Percentiles rank a stretch among this genome's conserved stretches.
These are phyloP conservation scores for Nysson spinosus DNA, from an alignment of 2,888 invertebrate genomes.

Conservation along the genomic window DNA sequence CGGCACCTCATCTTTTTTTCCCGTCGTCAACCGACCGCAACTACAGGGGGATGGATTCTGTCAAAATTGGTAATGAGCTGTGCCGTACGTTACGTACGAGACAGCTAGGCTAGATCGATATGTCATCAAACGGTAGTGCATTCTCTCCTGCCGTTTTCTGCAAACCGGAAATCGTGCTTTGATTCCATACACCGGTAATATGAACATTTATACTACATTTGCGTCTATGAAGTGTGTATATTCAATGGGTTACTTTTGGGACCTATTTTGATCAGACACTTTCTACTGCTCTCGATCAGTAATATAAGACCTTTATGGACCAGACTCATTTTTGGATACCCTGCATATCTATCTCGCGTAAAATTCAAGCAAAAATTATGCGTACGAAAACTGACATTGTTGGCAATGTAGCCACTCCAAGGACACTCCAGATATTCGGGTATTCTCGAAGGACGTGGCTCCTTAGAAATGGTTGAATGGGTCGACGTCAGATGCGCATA, in stretches of 20 bases:
- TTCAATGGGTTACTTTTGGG: no score
- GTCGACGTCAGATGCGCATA: constrained; percentile 29
- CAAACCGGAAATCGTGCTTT: no score
- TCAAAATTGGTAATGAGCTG: constrained; percentile 25
- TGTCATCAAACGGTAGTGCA: no score
- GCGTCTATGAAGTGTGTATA: no score
- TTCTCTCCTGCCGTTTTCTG: no score
- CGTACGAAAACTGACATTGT: constrained; percentile 39
- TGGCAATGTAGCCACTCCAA: constrained; percentile 37
- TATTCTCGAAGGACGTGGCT: constrained; percentile 53
- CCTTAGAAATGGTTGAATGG: constrained; percentile 51
- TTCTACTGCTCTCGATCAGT: no score
- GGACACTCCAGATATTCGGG: constrained; percentile 56
- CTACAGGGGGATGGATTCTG: constrained; percentile 3
- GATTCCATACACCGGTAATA: no score
- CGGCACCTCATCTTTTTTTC: constrained; percentile 31
- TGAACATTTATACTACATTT: no score
- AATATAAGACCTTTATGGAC: no score
- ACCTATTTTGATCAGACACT: no score
- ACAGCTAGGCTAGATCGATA: background rate
- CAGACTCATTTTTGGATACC: no score
- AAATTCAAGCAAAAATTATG: constrained; percentile 29
- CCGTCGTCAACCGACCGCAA: constrained; percentile 32
- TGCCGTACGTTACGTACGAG: constrained; percentile 7
- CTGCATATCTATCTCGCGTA: background rate